Conservation (phyloP, 2,888 invertebrate species). For the Xanthorhoe designata region DNA sequence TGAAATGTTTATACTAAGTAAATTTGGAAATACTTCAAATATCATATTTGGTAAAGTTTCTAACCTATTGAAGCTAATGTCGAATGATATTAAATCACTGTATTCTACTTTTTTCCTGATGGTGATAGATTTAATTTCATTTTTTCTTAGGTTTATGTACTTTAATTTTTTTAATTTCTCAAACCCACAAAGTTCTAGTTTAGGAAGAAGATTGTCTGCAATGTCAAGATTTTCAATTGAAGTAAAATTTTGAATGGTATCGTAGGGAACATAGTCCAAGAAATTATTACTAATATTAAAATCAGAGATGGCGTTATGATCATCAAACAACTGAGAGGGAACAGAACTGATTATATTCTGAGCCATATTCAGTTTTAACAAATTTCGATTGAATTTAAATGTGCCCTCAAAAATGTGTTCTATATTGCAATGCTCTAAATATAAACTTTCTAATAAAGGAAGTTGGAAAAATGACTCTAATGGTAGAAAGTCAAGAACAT, state of each 20-base stretch:
- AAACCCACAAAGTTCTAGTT: slow-evolving; percentile 88
- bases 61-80: slow-evolving; percentile 75
- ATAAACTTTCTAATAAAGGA: slow-evolving; percentile 91
- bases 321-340: slow-evolving; percentile 88
- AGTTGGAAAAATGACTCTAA: slow-evolving; percentile 90
- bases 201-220: slow-evolving; percentile 88
- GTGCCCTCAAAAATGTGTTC: slow-evolving; percentile 88
- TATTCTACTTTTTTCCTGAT: slow-evolving; percentile 70
- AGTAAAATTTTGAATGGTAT: slow-evolving; percentile 90
- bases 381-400: slow-evolving; percentile 90
- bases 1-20: slow-evolving; percentile 76
- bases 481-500: slow-evolving; percentile 91
- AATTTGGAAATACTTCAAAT: slow-evolving; percentile 76
- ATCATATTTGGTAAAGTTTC: slow-evolving; percentile 66
- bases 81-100: slow-evolving; percentile 67
- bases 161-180: slow-evolving; percentile 72
- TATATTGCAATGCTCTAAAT: slow-evolving; percentile 89
- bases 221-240: slow-evolving; percentile 90
- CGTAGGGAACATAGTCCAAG: slow-evolving; percentile 91
- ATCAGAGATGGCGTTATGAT: slow-evolving; percentile 89
- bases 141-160: slow-evolving; percentile 72
- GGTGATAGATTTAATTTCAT: slow-evolving; percentile 73
- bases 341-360: slow-evolving; percentile 89
- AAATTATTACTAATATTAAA: slow-evolving; percentile 90
- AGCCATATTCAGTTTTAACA: slow-evolving; percentile 90